Conservation (phyloP, 2,888 invertebrate genomes). For the Nomada fabriciana region DNA sequence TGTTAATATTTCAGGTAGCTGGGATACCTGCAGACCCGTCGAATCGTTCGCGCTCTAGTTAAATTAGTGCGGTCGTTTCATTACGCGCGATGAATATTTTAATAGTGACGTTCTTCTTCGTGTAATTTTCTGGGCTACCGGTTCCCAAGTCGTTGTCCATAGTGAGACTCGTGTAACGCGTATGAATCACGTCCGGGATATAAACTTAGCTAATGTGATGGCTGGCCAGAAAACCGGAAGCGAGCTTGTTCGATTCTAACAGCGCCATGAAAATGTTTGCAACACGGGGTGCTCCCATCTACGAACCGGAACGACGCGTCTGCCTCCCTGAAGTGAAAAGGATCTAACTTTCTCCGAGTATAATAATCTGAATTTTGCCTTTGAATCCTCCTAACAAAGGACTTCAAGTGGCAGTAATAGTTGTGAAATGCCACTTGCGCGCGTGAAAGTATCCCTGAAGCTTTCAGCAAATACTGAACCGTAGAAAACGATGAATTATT, state of each 20-base stretch:
- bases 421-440: neutral
- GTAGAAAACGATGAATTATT: no score
- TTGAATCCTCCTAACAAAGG: neutral
- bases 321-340: neutral
- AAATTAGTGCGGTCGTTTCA: slow-evolving; percentile 61
- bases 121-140: slow-evolving; percentile 59
- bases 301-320: neutral
- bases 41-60: slow-evolving; percentile 34
- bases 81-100: slow-evolving; percentile 66
- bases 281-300: slow-evolving; percentile 13
- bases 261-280: slow-evolving; percentile 59
- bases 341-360: slow-evolving; percentile 5
- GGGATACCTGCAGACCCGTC: slow-evolving; percentile 1
- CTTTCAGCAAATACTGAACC: no score
- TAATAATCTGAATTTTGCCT: neutral
- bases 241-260: slow-evolving; percentile 63
- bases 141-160: slow-evolving; percentile 30
- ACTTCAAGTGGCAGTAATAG: neutral
- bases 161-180: slow-evolving; percentile 43
- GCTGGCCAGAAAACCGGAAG: slow-evolving; percentile 40
- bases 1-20: slow-evolving; percentile 36
- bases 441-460: no score
- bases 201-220: slow-evolving; percentile 50
- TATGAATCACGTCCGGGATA: slow-evolving; percentile 47
- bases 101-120: slow-evolving; percentile 48